Evolutionary conservation across 2,113 vertebrate species (phyloP).

Genomic region (Lepisosteus osseus): DNA sequence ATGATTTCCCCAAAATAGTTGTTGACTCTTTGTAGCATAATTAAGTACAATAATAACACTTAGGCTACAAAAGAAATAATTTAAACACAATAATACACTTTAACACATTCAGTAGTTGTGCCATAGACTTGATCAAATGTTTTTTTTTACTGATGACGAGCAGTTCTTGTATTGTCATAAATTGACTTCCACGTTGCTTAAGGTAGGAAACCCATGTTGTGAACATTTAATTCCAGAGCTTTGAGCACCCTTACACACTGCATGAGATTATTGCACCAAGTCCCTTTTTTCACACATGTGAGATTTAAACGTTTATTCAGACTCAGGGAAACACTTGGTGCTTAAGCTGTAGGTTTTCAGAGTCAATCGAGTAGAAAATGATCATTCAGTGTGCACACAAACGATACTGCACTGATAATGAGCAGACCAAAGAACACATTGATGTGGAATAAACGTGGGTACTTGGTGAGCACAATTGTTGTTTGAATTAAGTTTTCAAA

Average conservation of each 20-base stretch:
- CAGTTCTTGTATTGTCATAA: too few relatives aligned
- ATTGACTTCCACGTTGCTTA: too few relatives aligned
- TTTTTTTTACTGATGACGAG: too few relatives aligned
- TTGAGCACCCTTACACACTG: slow-evolving; percentile 67
- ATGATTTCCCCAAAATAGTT: too few relatives aligned
- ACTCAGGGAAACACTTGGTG: slow-evolving; percentile 77
- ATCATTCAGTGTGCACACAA: slow-evolving; percentile 68
- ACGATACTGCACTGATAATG: slow-evolving; percentile 58
- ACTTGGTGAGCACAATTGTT: slow-evolving; percentile 55
- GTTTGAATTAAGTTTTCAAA: slow-evolving; percentile 70
- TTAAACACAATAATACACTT: too few relatives aligned
- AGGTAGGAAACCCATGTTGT: slow-evolving; percentile 45
- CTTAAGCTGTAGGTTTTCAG: slow-evolving; percentile 72
- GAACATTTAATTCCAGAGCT: slow-evolving; percentile 64
- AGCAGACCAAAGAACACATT: slow-evolving; percentile 59
- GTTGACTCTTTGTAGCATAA: too few relatives aligned
- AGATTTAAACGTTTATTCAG: slow-evolving; percentile 62
- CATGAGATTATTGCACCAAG: slow-evolving; percentile 68
- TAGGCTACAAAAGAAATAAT: too few relatives aligned
- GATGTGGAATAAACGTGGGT: slow-evolving; percentile 67
- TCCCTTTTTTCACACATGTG: slow-evolving; percentile 53
- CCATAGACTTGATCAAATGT: too few relatives aligned
- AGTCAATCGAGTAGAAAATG: slow-evolving; percentile 78
- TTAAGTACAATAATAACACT: too few relatives aligned
- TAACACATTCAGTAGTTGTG: too few relatives aligned